Evolutionary conservation across 2,888 invertebrate genomes (phyloP), one percentile per base, ranked within the genome.

Genomic region (Dryobotodes eremita): DNA sequence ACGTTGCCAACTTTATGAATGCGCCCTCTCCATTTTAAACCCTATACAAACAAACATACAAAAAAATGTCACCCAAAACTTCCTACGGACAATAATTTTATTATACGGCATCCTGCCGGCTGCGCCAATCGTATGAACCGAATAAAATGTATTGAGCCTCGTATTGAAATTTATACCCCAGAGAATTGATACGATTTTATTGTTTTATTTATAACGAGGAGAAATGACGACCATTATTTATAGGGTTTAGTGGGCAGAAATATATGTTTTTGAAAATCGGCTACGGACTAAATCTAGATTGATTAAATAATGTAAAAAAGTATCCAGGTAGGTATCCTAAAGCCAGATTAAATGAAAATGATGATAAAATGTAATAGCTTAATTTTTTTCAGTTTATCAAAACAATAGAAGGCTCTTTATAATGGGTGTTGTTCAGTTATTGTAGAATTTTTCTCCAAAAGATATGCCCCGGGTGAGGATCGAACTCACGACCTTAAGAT

Each of bases 401-500:
- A 36, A 36, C 7, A 64, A 36, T 6, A 36, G 6, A 23, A 23
- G 23, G 7, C 13, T 11, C 1, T 46, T 46, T 36, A 1, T 23
- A 64, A 11, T 13, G 11, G 6, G 1, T 4, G 6, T 20, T 13
- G 15, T 42, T 36, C 8, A n/a, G 8, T 17, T 65, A 36, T 15
- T 17, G 5, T n/a, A 17, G 5, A 0, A 8, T 65, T 4, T 15
- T 46, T n/a, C 42, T 48, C 15, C 71, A 86, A 85, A 88, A 88
- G 31, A 71, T 68, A 59, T 84, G 84, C 87, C 84, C 88, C 87
- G 87, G 88, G 88, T 88, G 88, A 89, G 89, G 89, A 89, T 89
- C 82, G 89, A 89, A 88, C 88, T 88, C 89, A 88, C 98, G 98
- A 98, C 98, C 98, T 98, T 98, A 98, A 98, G 98, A 98, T 98